Base-by-base conservation (phyloP, 2,888 invertebrate species). In the Dasypolia templi region DNA sequence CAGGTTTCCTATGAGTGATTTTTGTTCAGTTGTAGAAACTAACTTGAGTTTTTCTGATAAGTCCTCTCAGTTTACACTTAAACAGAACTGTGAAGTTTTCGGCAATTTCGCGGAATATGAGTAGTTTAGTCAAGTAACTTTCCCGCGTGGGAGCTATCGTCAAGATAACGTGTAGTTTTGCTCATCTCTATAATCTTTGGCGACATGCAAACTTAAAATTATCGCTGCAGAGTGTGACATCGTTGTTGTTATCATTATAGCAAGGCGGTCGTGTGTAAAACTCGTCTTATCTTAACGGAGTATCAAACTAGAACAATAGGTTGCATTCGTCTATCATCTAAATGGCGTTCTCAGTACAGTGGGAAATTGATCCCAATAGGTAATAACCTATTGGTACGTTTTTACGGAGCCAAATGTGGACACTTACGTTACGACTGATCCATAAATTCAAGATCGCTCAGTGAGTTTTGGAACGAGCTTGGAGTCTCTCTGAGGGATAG, bases 121-220 rank as follows among this genome's bases (percentile, higher is more conserved):
- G 51, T n/a, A 79, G 73, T 61, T 65, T 44, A 56, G 51, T 56
- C 12, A 59, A 55, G 17, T 29, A 42, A 61, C 51, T 26, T 61
- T 32, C 83, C 72, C 72, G 46, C 79, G 78, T 72, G 83, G 67
- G 79, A 64, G 39, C 44, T 11, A 61, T 72, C 44, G 6, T 17
- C 42, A 56, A 61, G 56, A 78, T 64, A 61, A 68, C 66, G 22
- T 51, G 42, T n/a, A 29, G 58, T n/a, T 51, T 35, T 65, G 46
- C 46, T 82, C 53, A 71, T 62, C 42, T 46, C 4, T 1, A 19
- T 29, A 53, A 79, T 72, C 63, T 67, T 82, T 42, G 17, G 3
- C 12, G 39, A 6, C 56, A 46, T 51, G 39, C 63, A 72, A 64
- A 77, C 63, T 70, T 78, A 59, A 64, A 59, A 32, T 22, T 56